Conservation (phyloP, 2,888 invertebrate species). For the Pheosia gnoma region DNA sequence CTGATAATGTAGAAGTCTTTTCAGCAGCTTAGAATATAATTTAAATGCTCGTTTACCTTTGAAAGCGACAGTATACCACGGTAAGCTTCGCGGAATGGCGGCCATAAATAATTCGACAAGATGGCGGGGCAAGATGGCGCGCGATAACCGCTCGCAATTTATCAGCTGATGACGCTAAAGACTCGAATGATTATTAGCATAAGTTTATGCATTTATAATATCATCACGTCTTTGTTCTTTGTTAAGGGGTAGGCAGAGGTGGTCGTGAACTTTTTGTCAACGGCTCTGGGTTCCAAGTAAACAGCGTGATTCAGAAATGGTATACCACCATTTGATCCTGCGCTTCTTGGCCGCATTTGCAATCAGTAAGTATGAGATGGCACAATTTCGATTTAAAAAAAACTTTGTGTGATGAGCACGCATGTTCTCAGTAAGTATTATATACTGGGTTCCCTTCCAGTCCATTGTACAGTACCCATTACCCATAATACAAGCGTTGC, state of each 20-base stretch:
- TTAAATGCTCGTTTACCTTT: conserved; percentile 28
- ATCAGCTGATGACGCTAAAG: conserved; percentile 24
- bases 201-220: neutral
- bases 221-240: neutral
- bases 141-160: conserved; percentile 39
- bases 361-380: too few species aligned
- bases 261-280: too few species aligned
- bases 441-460: too few species aligned
- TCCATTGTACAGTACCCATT: too few species aligned
- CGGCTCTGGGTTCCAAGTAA: too few species aligned
- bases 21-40: conserved; percentile 17
- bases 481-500: too few species aligned
- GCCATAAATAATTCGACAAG: conserved; percentile 30
- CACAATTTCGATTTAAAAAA: too few species aligned
- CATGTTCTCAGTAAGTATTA: too few species aligned
- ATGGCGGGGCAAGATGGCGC: conserved; percentile 38
- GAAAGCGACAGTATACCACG: conserved; percentile 37
- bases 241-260: neutral
- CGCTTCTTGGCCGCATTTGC: too few species aligned
- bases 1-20: neutral
- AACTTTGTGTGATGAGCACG: too few species aligned
- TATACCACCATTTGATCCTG: too few species aligned
- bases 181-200: conserved; percentile 2
- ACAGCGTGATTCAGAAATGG: too few species aligned
- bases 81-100: conserved; percentile 35